A percentile compares a stretch with the other conserved stretches of the same genome.
Evolutionary conservation across 2,797 vertebrate species (phyloP).

Genomic region (Clarias platycephalus): DNA sequence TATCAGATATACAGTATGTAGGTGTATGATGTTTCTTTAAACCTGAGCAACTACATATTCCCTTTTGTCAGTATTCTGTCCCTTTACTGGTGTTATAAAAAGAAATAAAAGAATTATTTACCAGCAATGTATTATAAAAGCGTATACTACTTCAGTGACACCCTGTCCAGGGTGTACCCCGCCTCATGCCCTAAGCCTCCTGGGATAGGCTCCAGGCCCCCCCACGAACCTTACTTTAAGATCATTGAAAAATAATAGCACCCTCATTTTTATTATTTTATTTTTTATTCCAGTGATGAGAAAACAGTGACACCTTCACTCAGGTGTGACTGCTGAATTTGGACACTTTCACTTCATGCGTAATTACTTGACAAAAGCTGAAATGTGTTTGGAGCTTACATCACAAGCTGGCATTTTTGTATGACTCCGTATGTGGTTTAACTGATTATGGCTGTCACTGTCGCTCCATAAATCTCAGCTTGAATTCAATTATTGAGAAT

Average conservation of each 20-base stretch:
- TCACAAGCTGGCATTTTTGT: constrained; percentile 17
- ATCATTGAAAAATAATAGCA: constrained; percentile 50
- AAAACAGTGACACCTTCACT: not conserved
- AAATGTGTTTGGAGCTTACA: constrained; percentile 18
- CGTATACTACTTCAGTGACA: too few species aligned
- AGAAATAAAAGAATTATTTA: not conserved
- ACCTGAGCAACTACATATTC: not conserved
- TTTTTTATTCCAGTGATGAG: constrained; percentile 27
- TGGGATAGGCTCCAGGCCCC: too few species aligned
- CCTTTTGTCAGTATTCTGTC: not conserved
- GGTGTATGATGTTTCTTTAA: not conserved
- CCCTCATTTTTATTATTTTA: constrained; percentile 37
- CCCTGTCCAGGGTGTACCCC: too few species aligned
- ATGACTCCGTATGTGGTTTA: constrained; percentile 38
- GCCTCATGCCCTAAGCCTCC: too few species aligned
- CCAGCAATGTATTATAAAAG: too few species aligned
- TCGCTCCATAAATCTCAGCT: constrained; percentile 54
- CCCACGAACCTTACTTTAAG: not conserved
- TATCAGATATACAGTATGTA: not conserved
- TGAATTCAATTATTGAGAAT: constrained; percentile 61
- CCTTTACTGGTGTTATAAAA: not conserved
- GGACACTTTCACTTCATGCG: not conserved
- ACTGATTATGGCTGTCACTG: constrained; percentile 50
- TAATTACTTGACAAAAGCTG: constrained; percentile 4
- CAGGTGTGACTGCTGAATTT: not conserved